Evolutionary conservation across 2,113 vertebrate species (phyloP).

Genomic region (Papio anubis): DNA sequence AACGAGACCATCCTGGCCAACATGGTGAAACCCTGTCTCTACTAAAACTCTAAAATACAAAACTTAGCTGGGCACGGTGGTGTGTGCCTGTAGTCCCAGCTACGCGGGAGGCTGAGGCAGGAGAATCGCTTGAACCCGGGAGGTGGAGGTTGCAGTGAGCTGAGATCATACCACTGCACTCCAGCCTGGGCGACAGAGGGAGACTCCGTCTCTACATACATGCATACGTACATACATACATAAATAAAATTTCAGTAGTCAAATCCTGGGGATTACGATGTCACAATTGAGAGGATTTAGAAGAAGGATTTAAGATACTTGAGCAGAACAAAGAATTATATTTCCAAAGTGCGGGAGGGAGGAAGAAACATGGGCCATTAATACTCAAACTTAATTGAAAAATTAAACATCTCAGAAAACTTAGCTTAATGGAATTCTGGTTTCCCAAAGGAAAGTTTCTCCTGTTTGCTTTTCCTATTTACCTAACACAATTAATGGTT

Average conservation of each 20-base stretch:
- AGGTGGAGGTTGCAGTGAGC: too few relatives aligned
- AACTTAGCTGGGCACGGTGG: too few relatives aligned
- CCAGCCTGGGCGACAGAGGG: too few relatives aligned
- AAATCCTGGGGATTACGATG: neutral
- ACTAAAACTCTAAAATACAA: too few relatives aligned
- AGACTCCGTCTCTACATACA: too few relatives aligned
- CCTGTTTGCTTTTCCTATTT: neutral
- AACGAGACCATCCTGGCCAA: too few relatives aligned
- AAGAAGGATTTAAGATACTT: neutral
- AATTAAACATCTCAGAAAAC: slow-evolving; percentile 32
- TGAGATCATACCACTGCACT: too few relatives aligned
- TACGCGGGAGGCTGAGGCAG: too few relatives aligned
- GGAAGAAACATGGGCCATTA: neutral
- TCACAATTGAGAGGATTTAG: neutral
- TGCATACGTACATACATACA: too few relatives aligned
- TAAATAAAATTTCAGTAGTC: neutral
- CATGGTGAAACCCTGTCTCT: too few relatives aligned
- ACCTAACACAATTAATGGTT: neutral
- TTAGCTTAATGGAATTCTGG: neutral
- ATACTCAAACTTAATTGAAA: neutral
- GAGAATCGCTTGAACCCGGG: too few relatives aligned
- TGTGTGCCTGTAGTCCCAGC: too few relatives aligned
- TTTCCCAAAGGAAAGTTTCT: neutral
- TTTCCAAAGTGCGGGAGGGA: neutral
- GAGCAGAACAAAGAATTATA: neutral